Base-by-base conservation (phyloP, 2,797 vertebrate species). In the Cirrhinus molitorella region DNA sequence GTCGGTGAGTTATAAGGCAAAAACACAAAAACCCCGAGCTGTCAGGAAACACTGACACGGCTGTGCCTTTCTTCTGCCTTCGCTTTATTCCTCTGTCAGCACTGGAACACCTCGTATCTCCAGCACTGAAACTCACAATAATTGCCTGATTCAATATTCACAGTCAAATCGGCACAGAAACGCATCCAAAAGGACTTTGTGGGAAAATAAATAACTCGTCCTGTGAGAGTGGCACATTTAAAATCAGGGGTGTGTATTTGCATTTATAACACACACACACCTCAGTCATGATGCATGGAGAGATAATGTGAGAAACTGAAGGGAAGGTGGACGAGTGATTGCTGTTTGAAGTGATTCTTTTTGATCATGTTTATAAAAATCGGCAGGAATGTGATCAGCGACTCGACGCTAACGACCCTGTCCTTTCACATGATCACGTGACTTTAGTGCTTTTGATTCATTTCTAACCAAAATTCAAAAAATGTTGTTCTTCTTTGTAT, bases 121-220 rank as follows among this genome's bases (percentile, higher is more conserved):
- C 87, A 68, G 85, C 65, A 63, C 73, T 45, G 59, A 80, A 65
- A 71, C 81, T 76, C 76, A 53, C 57, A 91, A 91, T 93, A 94
- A 94, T 94, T 94, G 93, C 91, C 87, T 82, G 91, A 91, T 92
- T 94, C 93, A 93, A 89, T 91, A 91, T 90, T 91, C 90, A 89
- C 90, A 92, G 91, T 77, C 85, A 86, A 91, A 93, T 89, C 86
- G 73, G 77, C 87, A 90, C 86, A 71, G 74, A 72, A 90, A 92
- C 40, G 45, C 80, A 84, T 85, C 40, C 85, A 88, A 76, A 85
- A 83, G 79, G 79, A 84, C 83, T 88, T 80, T 83, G 82, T 87
- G 68, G 73, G 75, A 81, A 85, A 88, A 88, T 70, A 87, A 63
- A 87, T 79, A 89, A 83, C 88, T 92, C 85, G 89, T 90, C 87